Percentiles rank a stretch among this genome's conserved stretches.
Conservation (phyloP, 2,797 vertebrate species). For the Syngnathus acus region DNA sequence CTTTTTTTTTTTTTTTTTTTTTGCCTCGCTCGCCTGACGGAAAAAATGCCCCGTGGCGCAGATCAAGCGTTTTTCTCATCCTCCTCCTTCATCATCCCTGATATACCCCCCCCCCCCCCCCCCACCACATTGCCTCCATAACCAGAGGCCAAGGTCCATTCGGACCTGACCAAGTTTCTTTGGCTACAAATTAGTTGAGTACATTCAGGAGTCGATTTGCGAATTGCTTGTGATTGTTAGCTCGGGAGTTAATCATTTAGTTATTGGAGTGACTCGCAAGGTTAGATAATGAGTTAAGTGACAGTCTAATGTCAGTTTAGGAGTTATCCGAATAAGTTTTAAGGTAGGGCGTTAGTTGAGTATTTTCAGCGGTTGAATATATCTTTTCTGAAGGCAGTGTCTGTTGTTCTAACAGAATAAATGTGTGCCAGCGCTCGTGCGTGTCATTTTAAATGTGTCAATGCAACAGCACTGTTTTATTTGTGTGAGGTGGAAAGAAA, state of each 20-base stretch:
- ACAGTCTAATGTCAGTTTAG: not conserved
- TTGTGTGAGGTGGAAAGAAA: not conserved
- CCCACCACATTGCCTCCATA: conserved; percentile 9
- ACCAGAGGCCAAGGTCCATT: not conserved
- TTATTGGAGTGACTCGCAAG: not conserved
- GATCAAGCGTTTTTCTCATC: conserved; percentile 54
- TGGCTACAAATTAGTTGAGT: not conserved
- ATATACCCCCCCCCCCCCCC: conserved; percentile 1
- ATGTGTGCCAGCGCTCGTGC: not conserved
- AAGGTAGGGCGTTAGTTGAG: not conserved
- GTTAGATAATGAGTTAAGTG: not conserved
- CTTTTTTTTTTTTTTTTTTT: not conserved
- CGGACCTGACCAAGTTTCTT: not conserved
- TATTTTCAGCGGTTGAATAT: not conserved
- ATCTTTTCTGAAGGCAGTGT: not conserved
- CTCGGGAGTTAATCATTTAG: not conserved
- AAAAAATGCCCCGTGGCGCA: conserved; percentile 71
- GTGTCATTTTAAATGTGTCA: not conserved
- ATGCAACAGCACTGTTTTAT: not conserved
- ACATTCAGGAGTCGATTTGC: not conserved
- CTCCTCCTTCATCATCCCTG: conserved; percentile 23
- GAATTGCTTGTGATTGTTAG: not conserved
- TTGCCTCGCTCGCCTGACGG: conserved; percentile 33
- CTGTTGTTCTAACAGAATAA: not conserved
- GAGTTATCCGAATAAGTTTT: not conserved